A percentile compares a stretch with the other conserved stretches of the same genome.
Conservation (phyloP, 2,888 invertebrate species). For the Catotricha subobsoleta region DNA sequence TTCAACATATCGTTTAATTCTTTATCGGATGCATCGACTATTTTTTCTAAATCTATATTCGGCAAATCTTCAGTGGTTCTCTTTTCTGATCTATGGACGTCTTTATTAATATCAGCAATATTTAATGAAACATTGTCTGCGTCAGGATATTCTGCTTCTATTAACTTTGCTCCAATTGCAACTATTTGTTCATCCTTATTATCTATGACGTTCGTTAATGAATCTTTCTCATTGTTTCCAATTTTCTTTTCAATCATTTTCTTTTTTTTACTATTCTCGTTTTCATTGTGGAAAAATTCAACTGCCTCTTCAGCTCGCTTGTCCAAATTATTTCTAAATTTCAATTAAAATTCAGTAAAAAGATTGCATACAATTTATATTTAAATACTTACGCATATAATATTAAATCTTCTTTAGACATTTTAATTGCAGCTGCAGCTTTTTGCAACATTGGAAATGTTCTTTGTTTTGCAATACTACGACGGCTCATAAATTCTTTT, state of each 20-base stretch:
- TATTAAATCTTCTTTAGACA: slow-evolving; percentile 45
- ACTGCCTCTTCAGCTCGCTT: slow-evolving; percentile 56
- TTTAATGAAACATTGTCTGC: background rate
- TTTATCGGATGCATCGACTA: no score
- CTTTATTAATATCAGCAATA: background rate
- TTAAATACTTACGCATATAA: slow-evolving; percentile 43
- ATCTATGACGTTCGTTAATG: background rate
- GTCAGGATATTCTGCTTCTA: no score
- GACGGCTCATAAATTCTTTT: slow-evolving; percentile 53
- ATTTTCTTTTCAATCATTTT: background rate
- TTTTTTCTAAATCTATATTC: no score
- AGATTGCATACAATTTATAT: background rate
- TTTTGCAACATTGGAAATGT: slow-evolving; percentile 29
- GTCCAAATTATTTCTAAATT: slow-evolving; percentile 42
- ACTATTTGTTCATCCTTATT: background rate
- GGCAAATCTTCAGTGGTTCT: background rate
- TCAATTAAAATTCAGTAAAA: background rate
- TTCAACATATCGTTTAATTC: no score
- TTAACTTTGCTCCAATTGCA: no score
- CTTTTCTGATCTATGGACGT: background rate
- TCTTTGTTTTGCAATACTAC: slow-evolving; percentile 18
- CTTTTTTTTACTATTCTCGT: slow-evolving; percentile 33
- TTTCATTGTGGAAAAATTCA: slow-evolving; percentile 57
- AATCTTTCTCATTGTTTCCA: slow-evolving; percentile 1
- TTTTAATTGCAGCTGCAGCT: slow-evolving; percentile 38